Base-by-base conservation (phyloP, 2,797 vertebrate genomes). In the Crocidura indochinensis region DNA sequence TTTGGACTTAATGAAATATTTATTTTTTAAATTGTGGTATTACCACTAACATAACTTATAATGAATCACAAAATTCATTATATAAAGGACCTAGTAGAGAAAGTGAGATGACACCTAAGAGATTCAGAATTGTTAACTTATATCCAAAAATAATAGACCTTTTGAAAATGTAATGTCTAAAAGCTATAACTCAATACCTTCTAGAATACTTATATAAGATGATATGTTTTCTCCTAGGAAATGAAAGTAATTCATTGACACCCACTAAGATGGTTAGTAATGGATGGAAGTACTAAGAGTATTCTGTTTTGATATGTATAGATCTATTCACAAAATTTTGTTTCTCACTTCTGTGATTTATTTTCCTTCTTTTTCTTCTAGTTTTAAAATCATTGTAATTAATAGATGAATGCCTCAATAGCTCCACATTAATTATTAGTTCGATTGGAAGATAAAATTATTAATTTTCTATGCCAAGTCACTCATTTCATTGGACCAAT, bases 1-100 rank as follows among this genome's bases (percentile, higher is more conserved):
- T 93, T 88, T 84, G 46, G 1, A 91, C 47, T 51, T 73, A 17
- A 5, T 83, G 24, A 72, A 65, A 19, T 81, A 9, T 75, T 90
- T 51, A 47, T 53, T 82, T 87, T 82, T 65, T 15, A 46, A 26
- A 9, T 77, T 38, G 68, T 46, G 31, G 12, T 31, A 44, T 56
- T 65, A 77, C 8, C 7, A 68, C 56, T 20, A 60, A 60, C 2
- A 84, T 1, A 60, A 53, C 31, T 53, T 20, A 46, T 69, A n/a
- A 65, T 10, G 44, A 72, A 62, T 31, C 31, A 49, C 22, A 12
- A 90, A 75, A 83, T 75, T 79, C 15, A 65, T 83, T 82, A 82
- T 27, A n/a, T 27, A 77, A 12, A 74, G 31, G n/a, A 76, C 77
- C 87, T 53, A 79, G 26, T 8, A 44, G 26, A 77, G 22, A 77